A percentile compares a stretch with the other conserved stretches of the same genome.
Evolutionary conservation across 2,888 invertebrate species (phyloP).

Genomic region (Leucophora obtusa): DNA sequence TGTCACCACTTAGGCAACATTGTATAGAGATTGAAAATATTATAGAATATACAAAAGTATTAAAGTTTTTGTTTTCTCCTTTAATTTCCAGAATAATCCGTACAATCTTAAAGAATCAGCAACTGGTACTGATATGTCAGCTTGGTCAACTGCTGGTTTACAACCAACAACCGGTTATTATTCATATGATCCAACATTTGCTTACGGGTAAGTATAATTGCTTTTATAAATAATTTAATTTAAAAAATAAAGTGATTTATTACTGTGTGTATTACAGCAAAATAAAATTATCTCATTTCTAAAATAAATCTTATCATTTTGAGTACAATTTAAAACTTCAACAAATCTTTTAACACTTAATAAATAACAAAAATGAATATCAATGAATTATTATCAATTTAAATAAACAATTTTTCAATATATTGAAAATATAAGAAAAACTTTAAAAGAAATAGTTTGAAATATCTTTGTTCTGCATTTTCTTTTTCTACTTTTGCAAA

Average conservation of each 20-base stretch:
- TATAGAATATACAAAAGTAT: too few species aligned
- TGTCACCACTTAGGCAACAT: too few species aligned
- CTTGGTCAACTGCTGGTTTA: conserved; percentile 92
- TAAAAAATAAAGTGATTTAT: conserved; percentile 55
- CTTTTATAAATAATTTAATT: neutral
- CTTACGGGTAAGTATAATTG: conserved; percentile 89
- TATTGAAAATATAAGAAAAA: conserved; percentile 9
- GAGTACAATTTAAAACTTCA: conserved; percentile 42
- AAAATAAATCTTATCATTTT: conserved; percentile 56
- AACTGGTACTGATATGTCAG: conserved; percentile 88
- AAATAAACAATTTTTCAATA: conserved; percentile 2
- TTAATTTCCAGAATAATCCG: conserved; percentile 89
- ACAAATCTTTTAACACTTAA: conserved; percentile 62
- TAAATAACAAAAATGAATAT: conserved; percentile 53
- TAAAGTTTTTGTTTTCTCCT: neutral
- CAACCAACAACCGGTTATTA: conserved; percentile 95
- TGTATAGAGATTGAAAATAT: too few species aligned
- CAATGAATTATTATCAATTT: conserved; percentile 45
- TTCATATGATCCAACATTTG: conserved; percentile 92
- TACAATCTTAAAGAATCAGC: conserved; percentile 91
- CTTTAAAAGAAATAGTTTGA: neutral
- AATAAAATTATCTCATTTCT: conserved; percentile 43
- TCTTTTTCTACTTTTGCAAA: conserved; percentile 4
- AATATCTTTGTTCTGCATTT: neutral
- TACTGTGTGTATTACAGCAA: neutral